Percentiles rank a stretch among this genome's conserved stretches.
Conservation (phyloP, 2,888 invertebrate species). For the Drosophila putrida region DNA sequence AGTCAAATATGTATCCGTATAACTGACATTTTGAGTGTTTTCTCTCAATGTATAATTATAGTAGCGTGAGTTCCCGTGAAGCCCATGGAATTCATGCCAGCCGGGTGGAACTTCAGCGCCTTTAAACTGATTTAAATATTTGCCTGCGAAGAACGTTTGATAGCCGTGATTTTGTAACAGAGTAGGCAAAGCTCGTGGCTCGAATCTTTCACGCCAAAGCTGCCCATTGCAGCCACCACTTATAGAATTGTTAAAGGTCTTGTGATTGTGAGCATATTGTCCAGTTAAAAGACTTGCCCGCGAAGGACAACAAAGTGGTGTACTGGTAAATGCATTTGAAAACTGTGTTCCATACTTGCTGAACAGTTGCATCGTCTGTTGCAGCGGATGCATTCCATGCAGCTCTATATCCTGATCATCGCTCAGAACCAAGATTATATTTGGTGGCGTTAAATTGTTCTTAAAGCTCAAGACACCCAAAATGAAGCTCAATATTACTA, state of each 20-base stretch:
- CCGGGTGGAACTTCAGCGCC: conserved; percentile 91
- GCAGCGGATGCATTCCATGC: conserved; percentile 91
- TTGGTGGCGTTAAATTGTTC: conserved; percentile 19
- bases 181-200: conserved; percentile 89
- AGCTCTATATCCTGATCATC: conserved; percentile 95
- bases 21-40: conserved; percentile 90
- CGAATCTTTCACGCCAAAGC: conserved; percentile 89
- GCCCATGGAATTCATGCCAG: conserved; percentile 94
- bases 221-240: conserved; percentile 91
- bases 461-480: not conserved
- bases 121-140: conserved; percentile 94
- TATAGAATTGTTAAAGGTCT: conserved; percentile 91
- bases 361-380: conserved; percentile 88
- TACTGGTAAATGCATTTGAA: conserved; percentile 91
- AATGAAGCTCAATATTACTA: not conserved
- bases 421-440: conserved; percentile 86
- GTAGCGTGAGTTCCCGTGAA: conserved; percentile 96
- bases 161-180: conserved; percentile 90
- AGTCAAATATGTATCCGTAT: conserved; percentile 91
- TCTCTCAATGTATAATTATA: conserved; percentile 95
- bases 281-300: conserved; percentile 95
- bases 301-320: conserved; percentile 96
- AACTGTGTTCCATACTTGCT: conserved; percentile 89
- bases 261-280: conserved; percentile 93
- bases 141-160: conserved; percentile 95